Evolutionary conservation across 2,797 vertebrate species (phyloP).

Genomic region (Gobio occitaniae): DNA sequence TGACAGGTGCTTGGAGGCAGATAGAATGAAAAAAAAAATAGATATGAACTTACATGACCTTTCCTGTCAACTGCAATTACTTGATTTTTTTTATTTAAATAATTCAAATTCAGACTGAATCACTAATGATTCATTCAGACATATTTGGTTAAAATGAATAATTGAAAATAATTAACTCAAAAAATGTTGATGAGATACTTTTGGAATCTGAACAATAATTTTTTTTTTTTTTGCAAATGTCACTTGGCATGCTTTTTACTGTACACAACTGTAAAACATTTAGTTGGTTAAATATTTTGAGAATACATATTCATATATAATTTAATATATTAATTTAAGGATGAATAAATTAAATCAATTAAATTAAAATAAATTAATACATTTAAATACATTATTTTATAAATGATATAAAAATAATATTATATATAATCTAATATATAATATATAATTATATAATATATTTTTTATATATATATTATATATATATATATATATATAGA

Average conservation of each 20-base stretch:
- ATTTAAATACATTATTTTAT: too few relatives aligned
- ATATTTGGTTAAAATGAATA: neutral
- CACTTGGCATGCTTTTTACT: neutral
- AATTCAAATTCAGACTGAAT: neutral
- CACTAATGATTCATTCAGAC: neutral
- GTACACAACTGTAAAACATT: neutral
- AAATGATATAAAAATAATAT: too few relatives aligned
- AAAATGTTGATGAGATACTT: neutral
- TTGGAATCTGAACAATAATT: neutral
- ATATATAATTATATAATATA: too few relatives aligned
- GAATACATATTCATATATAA: neutral
- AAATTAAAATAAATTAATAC: neutral
- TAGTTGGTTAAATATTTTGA: neutral
- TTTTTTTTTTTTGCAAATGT: neutral
- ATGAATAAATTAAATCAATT: too few relatives aligned
- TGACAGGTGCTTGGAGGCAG: neutral
- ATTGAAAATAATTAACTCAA: neutral
- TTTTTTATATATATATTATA: too few relatives aligned
- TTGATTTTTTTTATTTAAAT: neutral
- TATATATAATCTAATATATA: too few relatives aligned
- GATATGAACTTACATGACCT: neutral
- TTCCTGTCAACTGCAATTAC: neutral
- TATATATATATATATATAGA: too few relatives aligned
- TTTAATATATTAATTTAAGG: neutral
- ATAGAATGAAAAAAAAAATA: neutral